Percentiles rank a stretch among this genome's conserved stretches.
These are phyloP conservation scores for Antheraea mylitta DNA, from an alignment of 1,140 invertebrate genomes.

Conservation along the genomic window DNA sequence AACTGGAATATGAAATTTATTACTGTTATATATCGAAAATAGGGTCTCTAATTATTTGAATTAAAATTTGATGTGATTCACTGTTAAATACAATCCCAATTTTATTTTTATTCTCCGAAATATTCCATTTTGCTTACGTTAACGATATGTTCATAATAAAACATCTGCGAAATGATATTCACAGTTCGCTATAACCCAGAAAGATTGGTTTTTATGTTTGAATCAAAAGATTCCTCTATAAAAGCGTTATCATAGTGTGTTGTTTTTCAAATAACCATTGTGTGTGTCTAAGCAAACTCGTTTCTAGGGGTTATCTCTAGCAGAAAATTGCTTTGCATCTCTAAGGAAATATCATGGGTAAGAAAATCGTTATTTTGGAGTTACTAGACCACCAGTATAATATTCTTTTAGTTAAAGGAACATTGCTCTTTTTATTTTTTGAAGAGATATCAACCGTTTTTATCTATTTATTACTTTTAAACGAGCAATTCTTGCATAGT, in stretches of 20 bases:
- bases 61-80: too few species aligned
- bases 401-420: slow-evolving; percentile 4
- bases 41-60: too few species aligned
- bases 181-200: slow-evolving; percentile 1
- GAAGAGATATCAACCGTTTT: background rate
- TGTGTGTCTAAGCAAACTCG: slow-evolving; percentile 35
- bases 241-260: background rate
- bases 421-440: background rate
- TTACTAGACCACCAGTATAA: slow-evolving; percentile 16
- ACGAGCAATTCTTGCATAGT: too few species aligned
- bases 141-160: slow-evolving; percentile 6
- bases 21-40: too few species aligned
- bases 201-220: slow-evolving; percentile 8
- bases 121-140: slow-evolving; percentile 22
- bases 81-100: background rate
- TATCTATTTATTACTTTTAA: too few species aligned
- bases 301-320: slow-evolving; percentile 59
- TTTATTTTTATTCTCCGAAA: slow-evolving; percentile 16
- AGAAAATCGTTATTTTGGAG: slow-evolving; percentile 49
- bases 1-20: too few species aligned
- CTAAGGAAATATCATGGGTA: slow-evolving; percentile 59
- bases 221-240: slow-evolving; percentile 2
- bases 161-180: slow-evolving; percentile 12
- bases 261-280: slow-evolving; percentile 38
- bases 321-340: slow-evolving; percentile 70